These are phyloP conservation scores for Eristalis intricaria DNA, from an alignment of 2,888 invertebrate genomes.

Conservation along the genomic window DNA sequence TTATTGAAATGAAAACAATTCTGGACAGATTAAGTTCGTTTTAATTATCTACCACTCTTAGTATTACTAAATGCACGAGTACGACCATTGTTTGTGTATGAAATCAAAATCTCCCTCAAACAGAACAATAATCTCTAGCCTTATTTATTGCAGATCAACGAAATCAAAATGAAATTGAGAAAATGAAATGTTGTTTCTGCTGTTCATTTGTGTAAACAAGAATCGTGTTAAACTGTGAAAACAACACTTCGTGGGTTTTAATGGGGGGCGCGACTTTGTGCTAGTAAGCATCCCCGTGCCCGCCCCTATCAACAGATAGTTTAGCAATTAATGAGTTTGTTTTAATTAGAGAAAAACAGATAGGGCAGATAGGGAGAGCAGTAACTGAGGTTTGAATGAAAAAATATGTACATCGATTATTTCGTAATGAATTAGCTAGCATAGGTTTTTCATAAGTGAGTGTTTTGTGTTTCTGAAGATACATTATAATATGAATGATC, in stretches of 20 bases:
- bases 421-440: neutral
- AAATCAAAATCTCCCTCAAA: slow-evolving; percentile 53
- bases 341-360: slow-evolving; percentile 67
- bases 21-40: slow-evolving; percentile 21
- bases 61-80: slow-evolving; percentile 26
- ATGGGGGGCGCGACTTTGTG: slow-evolving; percentile 69
- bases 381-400: slow-evolving; percentile 33
- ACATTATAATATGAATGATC: neutral
- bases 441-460: neutral
- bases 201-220: slow-evolving; percentile 60
- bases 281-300: slow-evolving; percentile 56
- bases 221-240: slow-evolving; percentile 66
- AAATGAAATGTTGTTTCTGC: slow-evolving; percentile 47
- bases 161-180: slow-evolving; percentile 56
- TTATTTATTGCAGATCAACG: slow-evolving; percentile 42
- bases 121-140: slow-evolving; percentile 35
- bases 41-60: slow-evolving; percentile 28
- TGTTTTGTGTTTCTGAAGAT: neutral
- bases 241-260: slow-evolving; percentile 60
- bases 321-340: slow-evolving; percentile 66
- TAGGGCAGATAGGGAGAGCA: slow-evolving; percentile 50
- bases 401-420: neutral
- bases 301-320: slow-evolving; percentile 61
- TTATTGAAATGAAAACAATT: slow-evolving; percentile 41
- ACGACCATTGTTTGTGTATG: slow-evolving; percentile 41